Evolutionary conservation across 2,888 invertebrate genomes (phyloP).

Genomic region (Microctonus hyperodae): DNA sequence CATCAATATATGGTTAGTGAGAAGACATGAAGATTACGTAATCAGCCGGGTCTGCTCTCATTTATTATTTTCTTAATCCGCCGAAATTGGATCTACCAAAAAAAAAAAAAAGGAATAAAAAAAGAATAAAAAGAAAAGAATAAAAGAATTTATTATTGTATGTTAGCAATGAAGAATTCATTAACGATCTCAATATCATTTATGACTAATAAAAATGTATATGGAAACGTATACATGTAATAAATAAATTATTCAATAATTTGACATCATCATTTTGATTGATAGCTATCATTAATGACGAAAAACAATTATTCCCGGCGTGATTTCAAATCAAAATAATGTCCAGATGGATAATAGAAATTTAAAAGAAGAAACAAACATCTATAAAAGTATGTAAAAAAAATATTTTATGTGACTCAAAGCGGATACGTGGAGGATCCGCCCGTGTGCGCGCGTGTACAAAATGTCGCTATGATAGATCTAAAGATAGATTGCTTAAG

Average conservation of each 20-base stretch:
- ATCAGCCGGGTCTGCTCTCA: background rate
- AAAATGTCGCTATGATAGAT: slow-evolving; percentile 42
- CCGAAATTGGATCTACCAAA: background rate
- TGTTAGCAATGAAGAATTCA: background rate
- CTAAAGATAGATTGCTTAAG: slow-evolving; percentile 41
- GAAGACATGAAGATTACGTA: background rate
- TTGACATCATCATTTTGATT: background rate
- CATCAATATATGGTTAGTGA: background rate
- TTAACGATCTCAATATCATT: background rate
- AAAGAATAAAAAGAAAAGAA: too few species aligned
- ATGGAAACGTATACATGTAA: background rate
- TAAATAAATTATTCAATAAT: background rate
- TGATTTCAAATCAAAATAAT: background rate
- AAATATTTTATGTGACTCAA: slow-evolving; percentile 7
- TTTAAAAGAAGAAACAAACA: background rate
- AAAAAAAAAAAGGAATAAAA: background rate
- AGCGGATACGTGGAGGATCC: slow-evolving; percentile 30
- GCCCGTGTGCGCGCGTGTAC: slow-evolving; percentile 36
- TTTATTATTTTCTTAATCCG: background rate
- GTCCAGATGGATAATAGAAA: background rate
- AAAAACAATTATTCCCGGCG: background rate
- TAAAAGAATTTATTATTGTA: background rate
- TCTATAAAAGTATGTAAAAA: background rate
- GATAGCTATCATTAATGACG: background rate
- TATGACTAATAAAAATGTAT: background rate